These are phyloP conservation scores for Mystacornis crossleyi DNA, from an alignment of 2,113 vertebrate genomes.

Conservation along the genomic window DNA sequence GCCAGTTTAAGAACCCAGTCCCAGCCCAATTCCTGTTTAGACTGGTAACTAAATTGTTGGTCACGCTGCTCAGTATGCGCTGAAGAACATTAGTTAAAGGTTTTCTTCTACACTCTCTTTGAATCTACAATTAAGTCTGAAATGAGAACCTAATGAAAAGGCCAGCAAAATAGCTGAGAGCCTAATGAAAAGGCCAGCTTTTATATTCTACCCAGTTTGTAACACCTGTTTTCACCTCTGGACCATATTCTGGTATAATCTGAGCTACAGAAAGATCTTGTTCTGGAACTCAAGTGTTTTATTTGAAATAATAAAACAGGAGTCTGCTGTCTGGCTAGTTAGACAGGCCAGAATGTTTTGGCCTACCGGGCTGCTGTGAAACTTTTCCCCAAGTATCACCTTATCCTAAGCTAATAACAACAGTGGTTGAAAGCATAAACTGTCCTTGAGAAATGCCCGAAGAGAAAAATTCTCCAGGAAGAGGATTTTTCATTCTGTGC, in stretches of 20 bases:
- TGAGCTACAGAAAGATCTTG: not conserved
- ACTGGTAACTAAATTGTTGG: not conserved
- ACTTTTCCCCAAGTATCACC: not conserved
- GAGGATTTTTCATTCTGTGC: not conserved
- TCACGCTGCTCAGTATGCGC: not conserved
- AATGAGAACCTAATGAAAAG: not conserved
- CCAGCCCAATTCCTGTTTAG: not conserved
- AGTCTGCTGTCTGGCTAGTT: not conserved
- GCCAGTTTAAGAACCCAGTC: not conserved
- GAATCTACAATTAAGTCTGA: not conserved
- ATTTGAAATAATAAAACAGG: not conserved
- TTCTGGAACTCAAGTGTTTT: not conserved
- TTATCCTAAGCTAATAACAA: not conserved
- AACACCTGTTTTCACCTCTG: not conserved
- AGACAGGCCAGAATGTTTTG: not conserved
- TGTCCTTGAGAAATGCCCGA: not conserved
- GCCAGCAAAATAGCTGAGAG: not conserved
- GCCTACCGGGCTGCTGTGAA: not conserved
- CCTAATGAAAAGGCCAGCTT: not conserved
- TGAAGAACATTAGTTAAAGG: not conserved
- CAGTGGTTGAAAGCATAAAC: not conserved
- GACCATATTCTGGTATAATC: not conserved
- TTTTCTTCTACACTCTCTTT: not conserved
- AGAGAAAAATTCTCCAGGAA: not conserved
- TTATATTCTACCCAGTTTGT: not conserved